A percentile compares a stretch with the other conserved stretches of the same genome.
These are phyloP conservation scores for Osmoderma eremita DNA, from an alignment of 2,888 invertebrate genomes.

Conservation along the genomic window DNA sequence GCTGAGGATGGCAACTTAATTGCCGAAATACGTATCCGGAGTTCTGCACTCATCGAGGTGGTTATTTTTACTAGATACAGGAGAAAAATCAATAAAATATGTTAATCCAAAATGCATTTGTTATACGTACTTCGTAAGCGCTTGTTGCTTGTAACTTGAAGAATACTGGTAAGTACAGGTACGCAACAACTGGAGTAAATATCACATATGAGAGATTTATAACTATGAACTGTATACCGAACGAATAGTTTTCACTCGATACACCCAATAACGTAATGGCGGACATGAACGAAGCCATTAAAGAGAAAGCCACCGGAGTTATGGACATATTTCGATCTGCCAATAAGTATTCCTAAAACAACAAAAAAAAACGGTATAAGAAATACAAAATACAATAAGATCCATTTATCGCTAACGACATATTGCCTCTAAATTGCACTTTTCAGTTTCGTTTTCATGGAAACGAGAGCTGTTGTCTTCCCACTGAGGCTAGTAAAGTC, in stretches of 20 bases:
- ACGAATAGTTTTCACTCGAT: slow-evolving; percentile 86
- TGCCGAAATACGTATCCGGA: too few relatives aligned
- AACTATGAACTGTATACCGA: slow-evolving; percentile 81
- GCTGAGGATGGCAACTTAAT: too few relatives aligned
- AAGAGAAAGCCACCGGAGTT: slow-evolving; percentile 83
- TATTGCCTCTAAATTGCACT: too few relatives aligned
- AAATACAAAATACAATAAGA: too few relatives aligned
- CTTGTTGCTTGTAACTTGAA: slow-evolving; percentile 85
- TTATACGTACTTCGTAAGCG: slow-evolving; percentile 78
- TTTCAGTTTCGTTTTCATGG: too few relatives aligned
- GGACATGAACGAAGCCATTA: slow-evolving; percentile 96
- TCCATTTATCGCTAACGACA: too few relatives aligned
- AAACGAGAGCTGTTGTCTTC: too few relatives aligned
- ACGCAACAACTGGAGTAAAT: slow-evolving; percentile 81
- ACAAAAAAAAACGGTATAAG: slow-evolving; percentile 6
- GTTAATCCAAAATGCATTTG: neutral
- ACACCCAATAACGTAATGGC: slow-evolving; percentile 90
- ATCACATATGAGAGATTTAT: slow-evolving; percentile 81
- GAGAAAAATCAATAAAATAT: neutral
- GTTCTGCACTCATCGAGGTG: neutral
- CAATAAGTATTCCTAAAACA: slow-evolving; percentile 80
- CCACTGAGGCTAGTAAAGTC: too few relatives aligned
- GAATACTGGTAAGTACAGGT: slow-evolving; percentile 85
- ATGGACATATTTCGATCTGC: slow-evolving; percentile 85
- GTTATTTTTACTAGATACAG: neutral